Percentiles rank a stretch among this genome's conserved stretches.
phyloP scores from a whole-genome alignment of 53 echinoderm and acorn worm species.

The Mesocentrotus franciscanus region DNA sequence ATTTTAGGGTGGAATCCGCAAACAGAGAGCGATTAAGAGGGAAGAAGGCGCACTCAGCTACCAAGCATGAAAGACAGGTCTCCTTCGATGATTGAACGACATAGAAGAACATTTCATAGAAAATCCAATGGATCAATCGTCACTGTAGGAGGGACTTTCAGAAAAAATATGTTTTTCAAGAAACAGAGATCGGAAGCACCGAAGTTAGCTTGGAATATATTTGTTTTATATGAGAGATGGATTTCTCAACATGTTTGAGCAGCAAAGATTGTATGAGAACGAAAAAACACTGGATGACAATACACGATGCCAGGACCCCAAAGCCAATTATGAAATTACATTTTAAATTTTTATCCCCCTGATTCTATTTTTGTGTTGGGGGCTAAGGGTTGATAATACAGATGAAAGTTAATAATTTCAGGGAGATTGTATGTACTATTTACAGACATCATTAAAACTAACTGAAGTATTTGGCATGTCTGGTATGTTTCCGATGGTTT shows the following conservation, averaged over 20 bases:
- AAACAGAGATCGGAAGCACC: not conserved
- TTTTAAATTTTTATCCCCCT: not conserved
- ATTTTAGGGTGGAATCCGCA: slow-evolving; percentile 77
- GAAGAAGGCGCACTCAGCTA: slow-evolving; percentile 82
- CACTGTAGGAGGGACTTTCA: not conserved
- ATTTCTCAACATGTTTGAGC: not conserved
- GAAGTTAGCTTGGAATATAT: not conserved
- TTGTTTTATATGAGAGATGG: not conserved
- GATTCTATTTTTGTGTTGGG: not conserved
- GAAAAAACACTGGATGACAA: not conserved
- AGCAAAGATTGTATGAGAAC: not conserved
- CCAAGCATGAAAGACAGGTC: slow-evolving; percentile 80
- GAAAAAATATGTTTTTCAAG: not conserved
- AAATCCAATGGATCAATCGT: not conserved
- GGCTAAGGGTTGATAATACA: not conserved
- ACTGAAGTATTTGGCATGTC: not conserved
- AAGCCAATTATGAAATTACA: not conserved
- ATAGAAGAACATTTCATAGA: not conserved
- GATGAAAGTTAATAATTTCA: not conserved
- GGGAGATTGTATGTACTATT: not conserved
- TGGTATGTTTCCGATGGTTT: not conserved
- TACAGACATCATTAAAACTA: not conserved
- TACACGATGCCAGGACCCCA: not conserved
- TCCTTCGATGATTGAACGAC: slow-evolving; percentile 53
- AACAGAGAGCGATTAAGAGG: slow-evolving; percentile 83